Evolutionary conservation across 2,888 invertebrate genomes (phyloP), one percentile per base, ranked within the genome.

Genomic region (Buathra laborator): DNA sequence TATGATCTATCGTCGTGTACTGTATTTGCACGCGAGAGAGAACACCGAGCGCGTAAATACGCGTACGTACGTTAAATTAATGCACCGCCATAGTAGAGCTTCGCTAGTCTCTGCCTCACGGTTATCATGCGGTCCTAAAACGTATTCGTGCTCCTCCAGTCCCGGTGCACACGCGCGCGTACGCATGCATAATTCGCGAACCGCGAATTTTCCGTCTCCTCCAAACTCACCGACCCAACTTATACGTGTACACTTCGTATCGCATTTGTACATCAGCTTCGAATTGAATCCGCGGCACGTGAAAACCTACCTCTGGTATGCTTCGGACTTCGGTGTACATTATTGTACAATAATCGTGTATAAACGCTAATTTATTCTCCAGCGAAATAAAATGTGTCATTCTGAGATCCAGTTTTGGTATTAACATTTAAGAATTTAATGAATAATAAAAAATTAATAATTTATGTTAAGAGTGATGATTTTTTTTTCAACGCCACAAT

Each of bases 241-340:
- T 64, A 10, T 70, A 53, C 67, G 43, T 70, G 5, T 19, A 7
- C 16, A 44, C 29, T 19, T 66, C 29, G 75, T 59, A 44, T 32
- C 72, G 14, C 48, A 19, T 51, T 46, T 46, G 44, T 66, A 32
- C 56, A 14, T 66, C 66, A 37, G 68, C 68, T 62, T 53, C 72
- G 51, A 81, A 84, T 84, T 88, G 86, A 88, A 83, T 87, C 85
- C 83, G 72, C 72, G 68, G 72, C 86, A 88, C 88, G 88, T 87
- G 86, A 88, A 87, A 81, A 80, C 81, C 75, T 43, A 75, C 80
- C 86, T 83, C 78, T 62, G 53, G 19, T 76, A 37, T 74, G 37
- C 6, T 9, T 9, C 37, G 7, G 37, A 24, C 78, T 76, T 46
- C 71, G 59, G 29, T 66, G 24, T 53, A 44, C 66, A 46, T 24